phyloP scores from a whole-genome alignment of 2,113 vertebrate species.

The Sturnus vulgaris region DNA sequence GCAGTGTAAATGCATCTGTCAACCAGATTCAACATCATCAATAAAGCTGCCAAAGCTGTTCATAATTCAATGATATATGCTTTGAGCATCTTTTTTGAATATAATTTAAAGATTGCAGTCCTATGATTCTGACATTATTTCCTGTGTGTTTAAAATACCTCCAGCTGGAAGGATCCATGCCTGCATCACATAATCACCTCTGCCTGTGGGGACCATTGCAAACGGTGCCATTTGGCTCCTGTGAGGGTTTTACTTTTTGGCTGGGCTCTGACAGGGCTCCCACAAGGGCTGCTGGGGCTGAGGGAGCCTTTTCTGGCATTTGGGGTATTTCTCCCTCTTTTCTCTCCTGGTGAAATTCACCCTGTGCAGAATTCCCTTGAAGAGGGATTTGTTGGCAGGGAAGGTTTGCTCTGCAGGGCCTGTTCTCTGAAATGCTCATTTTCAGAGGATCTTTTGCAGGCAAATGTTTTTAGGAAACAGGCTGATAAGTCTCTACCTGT shows the following conservation, averaged over 20 bases:
- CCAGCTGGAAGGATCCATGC: slow-evolving; percentile 45
- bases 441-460: background rate
- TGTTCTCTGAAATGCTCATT: background rate
- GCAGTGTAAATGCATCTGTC: slow-evolving; percentile 75
- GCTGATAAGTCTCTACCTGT: background rate
- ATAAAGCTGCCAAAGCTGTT: slow-evolving; percentile 73
- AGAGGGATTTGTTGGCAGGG: background rate
- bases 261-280: background rate
- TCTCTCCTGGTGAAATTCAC: background rate
- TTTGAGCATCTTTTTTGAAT: slow-evolving; percentile 65
- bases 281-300: background rate
- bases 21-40: slow-evolving; percentile 74
- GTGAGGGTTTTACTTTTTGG: background rate
- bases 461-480: background rate
- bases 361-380: rapidly evolving
- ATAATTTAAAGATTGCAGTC: slow-evolving; percentile 69
- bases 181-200: background rate
- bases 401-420: background rate
- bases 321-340: background rate
- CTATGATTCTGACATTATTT: slow-evolving; percentile 34
- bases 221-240: background rate
- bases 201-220: background rate
- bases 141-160: slow-evolving; percentile 41
- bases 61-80: slow-evolving; percentile 72
- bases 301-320: background rate